Conservation (phyloP, 2,888 invertebrate species). For the Spisula subtruncata region DNA sequence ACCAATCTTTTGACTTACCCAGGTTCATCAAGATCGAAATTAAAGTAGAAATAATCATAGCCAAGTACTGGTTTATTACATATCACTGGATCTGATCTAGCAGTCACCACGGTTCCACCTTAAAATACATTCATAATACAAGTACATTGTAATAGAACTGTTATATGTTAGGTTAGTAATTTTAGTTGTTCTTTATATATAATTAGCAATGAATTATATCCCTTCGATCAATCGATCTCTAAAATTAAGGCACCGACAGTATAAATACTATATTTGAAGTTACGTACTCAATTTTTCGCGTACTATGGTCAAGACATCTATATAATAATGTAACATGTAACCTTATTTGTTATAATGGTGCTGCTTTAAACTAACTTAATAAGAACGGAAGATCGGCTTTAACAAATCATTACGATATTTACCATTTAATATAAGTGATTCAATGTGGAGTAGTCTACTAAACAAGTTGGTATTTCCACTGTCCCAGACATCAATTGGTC, state of each 20-base stretch:
- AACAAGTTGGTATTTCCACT: slow-evolving; percentile 62
- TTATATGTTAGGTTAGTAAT: background rate
- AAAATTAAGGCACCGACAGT: too few species aligned
- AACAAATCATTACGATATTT: background rate
- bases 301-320: too few species aligned
- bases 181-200: too few species aligned
- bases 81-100: slow-evolving; percentile 59
- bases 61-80: slow-evolving; percentile 61
- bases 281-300: too few species aligned
- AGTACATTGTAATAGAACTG: background rate
- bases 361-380: too few species aligned
- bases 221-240: too few species aligned
- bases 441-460: slow-evolving; percentile 50
- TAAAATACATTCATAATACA: background rate
- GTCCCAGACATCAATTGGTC: slow-evolving; percentile 68
- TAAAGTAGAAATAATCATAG: slow-evolving; percentile 62
- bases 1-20: too few species aligned
- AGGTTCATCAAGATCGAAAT: slow-evolving; percentile 62
- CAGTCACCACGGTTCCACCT: slow-evolving; percentile 63
- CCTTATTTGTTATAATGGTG: too few species aligned
- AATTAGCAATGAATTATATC: too few species aligned
- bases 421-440: slow-evolving; percentile 59
- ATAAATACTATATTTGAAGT: too few species aligned
- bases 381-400: too few species aligned
- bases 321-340: too few species aligned